A percentile compares a stretch with the other conserved stretches of the same genome.
Evolutionary conservation across 1,140 invertebrate genomes (phyloP).

Genomic region (Druon quercuslanigerum): DNA sequence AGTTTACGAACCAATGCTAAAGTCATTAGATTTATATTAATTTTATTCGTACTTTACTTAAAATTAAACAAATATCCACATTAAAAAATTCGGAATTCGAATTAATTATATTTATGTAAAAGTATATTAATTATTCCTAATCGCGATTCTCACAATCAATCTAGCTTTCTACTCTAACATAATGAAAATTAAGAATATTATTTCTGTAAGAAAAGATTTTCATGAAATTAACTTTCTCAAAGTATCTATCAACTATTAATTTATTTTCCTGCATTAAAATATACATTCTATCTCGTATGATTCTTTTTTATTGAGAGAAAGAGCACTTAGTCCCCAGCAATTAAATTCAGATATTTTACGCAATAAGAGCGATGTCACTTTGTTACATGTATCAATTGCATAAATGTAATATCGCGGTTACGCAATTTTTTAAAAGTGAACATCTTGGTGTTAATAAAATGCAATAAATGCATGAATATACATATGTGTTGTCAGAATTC

Average conservation of each 20-base stretch:
- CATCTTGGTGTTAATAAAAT: background rate
- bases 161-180: conserved; percentile 17
- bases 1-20: background rate
- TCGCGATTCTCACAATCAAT: conserved; percentile 4
- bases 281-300: conserved; percentile 10
- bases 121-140: background rate
- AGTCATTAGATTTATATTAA: background rate
- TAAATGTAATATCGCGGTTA: background rate
- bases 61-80: background rate
- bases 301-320: conserved; percentile 3
- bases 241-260: conserved; percentile 16
- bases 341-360: conserved; percentile 19
- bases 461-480: background rate
- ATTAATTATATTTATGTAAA: background rate
- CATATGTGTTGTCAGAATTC: background rate
- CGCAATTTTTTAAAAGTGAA: background rate
- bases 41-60: background rate
- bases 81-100: background rate
- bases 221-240: conserved; percentile 23
- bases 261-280: conserved; percentile 21
- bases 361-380: conserved; percentile 23
- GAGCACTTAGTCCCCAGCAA: conserved; percentile 16
- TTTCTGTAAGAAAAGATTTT: conserved; percentile 10
- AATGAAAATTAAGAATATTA: background rate
- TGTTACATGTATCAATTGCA: conserved; percentile 27